Conservation (phyloP, 1,140 invertebrate species). For the Schlechtendalia chinensis region DNA sequence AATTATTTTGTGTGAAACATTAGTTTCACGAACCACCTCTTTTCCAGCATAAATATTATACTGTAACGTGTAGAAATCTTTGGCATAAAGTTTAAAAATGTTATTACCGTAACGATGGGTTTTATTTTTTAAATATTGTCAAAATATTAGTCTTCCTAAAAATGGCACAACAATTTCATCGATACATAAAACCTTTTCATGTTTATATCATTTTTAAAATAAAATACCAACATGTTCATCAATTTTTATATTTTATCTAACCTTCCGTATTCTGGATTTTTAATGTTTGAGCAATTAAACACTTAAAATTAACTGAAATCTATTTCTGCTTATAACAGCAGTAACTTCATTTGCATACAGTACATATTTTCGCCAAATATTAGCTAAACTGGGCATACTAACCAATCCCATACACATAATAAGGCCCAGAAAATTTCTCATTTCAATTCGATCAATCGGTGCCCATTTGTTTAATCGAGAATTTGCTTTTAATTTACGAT, state of each 20-base stretch:
- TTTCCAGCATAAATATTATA: constrained; percentile 55
- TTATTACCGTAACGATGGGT: constrained; percentile 55
- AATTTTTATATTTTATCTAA: constrained; percentile 53
- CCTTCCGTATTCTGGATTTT: constrained; percentile 50
- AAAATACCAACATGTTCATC: constrained; percentile 51
- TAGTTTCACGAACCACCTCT: constrained; percentile 31
- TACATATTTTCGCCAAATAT: constrained; percentile 41
- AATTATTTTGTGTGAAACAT: neutral
- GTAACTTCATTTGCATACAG: constrained; percentile 18
- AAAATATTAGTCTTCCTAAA: constrained; percentile 54
- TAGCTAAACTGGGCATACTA: constrained; percentile 11
- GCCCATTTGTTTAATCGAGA: constrained; percentile 40
- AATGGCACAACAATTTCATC: constrained; percentile 56
- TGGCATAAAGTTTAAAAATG: constrained; percentile 55
- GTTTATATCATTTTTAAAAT: constrained; percentile 52
- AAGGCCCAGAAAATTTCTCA: constrained; percentile 53
- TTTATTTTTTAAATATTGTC: constrained; percentile 55
- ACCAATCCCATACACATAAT: constrained; percentile 52
- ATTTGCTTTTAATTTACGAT: constrained; percentile 8
- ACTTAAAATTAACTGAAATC: constrained; percentile 52
- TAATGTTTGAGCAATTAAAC: constrained; percentile 53
- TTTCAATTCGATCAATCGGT: constrained; percentile 52
- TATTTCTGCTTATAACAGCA: constrained; percentile 50
- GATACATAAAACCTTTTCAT: constrained; percentile 53
- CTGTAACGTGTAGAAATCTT: constrained; percentile 54